Evolutionary conservation across 2,113 vertebrate species (phyloP), one percentile per base, ranked within the genome.

Genomic region (Gyps fulvus): DNA sequence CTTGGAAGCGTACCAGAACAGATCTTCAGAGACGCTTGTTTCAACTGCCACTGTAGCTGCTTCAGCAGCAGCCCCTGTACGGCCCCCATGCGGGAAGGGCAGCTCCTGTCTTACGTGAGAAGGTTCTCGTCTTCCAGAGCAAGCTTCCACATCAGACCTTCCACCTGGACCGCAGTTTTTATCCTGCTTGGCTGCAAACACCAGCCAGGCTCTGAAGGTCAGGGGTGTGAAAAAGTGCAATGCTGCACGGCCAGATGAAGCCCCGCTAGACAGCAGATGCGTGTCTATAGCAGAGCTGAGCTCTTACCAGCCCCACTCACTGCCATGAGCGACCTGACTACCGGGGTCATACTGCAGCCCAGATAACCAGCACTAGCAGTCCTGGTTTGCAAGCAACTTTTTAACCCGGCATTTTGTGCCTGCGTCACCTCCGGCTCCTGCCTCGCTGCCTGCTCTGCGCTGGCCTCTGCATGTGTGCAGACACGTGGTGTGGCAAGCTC

Each of bases 381-480:
- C n/a, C 49, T 72, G 27, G 70, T 83, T 90, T 22, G 11, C 23
- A 63, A 83, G 27, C 16, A 54, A 27, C 23, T 43, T 84, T 82
- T 85, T 32, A 93, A 81, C 8, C 11, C 43, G 62, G 54, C 1
- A 1, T 65, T 76, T 62, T 76, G 29, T 71, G 32, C 57, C 42
- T 74, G 42, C 0, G 0, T 71, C n/a, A 55, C 31, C n/a, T 82
- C 52, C 7, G 3, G 57, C 38, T 73, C 58, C 58, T 43, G 61
- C 47, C 47, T 72, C 0, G 0, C 63, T 58, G 62, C 72, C 40
- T 19, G 31, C 21, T 22, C 71, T 80, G 23, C 0, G 0, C 80
- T 50, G n/a, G 25, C 42, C 57, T 13, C 8, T 2, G 3, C 18
- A 8, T 12, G 3, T 5, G 11, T 6, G 7, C 22, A 54, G 61